Conservation (phyloP, 1,140 invertebrate genomes). For the Bombus turneri region DNA sequence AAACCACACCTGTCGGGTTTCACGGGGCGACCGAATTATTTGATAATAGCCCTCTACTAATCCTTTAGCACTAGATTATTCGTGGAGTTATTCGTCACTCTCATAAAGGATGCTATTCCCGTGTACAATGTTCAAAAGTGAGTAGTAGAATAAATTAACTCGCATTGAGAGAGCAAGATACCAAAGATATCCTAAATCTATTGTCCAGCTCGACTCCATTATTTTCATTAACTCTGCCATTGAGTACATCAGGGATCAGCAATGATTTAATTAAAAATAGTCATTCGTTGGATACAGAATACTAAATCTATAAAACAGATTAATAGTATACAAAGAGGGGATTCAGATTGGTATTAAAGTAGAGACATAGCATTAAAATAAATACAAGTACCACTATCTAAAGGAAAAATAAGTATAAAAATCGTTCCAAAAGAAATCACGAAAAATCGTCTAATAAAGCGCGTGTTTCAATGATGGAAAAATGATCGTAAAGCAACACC, state of each 20-base stretch:
- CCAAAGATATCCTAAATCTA: background rate
- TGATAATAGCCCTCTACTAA: constrained; percentile 16
- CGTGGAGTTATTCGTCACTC: background rate
- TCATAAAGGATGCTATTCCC: background rate
- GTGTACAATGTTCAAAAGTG: background rate
- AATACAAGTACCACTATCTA: too few relatives aligned
- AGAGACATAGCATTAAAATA: background rate
- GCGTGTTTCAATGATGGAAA: background rate
- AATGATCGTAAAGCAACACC: background rate
- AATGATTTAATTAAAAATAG: background rate
- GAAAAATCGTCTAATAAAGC: background rate
- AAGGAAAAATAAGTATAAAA: background rate
- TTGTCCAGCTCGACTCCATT: background rate
- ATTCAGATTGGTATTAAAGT: background rate
- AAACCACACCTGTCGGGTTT: constrained; percentile 17
- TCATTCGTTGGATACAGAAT: background rate
- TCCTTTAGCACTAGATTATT: constrained; percentile 6
- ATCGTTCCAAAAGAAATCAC: background rate
- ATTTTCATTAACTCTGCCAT: background rate
- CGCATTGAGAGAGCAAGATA: background rate
- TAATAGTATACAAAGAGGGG: background rate
- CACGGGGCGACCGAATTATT: constrained; percentile 28
- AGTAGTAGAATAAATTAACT: background rate
- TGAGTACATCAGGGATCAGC: background rate
- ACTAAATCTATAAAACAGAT: background rate